Evolutionary conservation across 2,888 invertebrate genomes (phyloP).

Genomic region (Rhodophaea formosa): DNA sequence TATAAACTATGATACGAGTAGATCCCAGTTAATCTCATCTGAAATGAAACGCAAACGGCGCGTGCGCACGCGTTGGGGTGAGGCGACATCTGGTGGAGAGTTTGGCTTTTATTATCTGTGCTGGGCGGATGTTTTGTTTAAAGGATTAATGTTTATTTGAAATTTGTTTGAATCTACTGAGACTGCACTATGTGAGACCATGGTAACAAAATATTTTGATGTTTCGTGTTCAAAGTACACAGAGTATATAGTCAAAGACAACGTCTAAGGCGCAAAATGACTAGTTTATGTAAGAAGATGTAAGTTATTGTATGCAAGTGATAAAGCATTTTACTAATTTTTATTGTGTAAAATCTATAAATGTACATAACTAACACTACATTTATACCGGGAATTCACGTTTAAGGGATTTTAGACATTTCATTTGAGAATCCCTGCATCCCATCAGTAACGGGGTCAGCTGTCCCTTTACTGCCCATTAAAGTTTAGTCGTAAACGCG

Average conservation of each 20-base stretch:
- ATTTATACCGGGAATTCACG: too few relatives aligned
- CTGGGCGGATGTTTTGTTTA: conserved; percentile 4
- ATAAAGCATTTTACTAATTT: too few relatives aligned
- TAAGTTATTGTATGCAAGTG: too few relatives aligned
- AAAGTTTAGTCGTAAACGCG: conserved; percentile 14
- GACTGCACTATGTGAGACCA: background rate
- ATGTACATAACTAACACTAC: too few relatives aligned
- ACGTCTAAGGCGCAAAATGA: too few relatives aligned
- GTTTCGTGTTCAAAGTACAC: too few relatives aligned
- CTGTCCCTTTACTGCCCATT: conserved; percentile 16
- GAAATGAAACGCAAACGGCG: conserved; percentile 5
- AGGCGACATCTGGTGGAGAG: conserved; percentile 11
- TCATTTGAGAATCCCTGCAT: background rate
- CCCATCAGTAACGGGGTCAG: conserved; percentile 10
- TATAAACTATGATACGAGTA: conserved; percentile 1
- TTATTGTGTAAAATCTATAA: too few relatives aligned
- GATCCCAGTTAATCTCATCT: conserved; percentile 1
- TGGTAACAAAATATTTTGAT: too few relatives aligned
- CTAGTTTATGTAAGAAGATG: too few relatives aligned
- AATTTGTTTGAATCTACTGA: background rate
- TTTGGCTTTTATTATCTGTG: conserved; percentile 3
- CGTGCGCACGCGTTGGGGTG: conserved; percentile 11
- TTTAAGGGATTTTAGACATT: too few relatives aligned
- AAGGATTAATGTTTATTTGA: conserved; percentile 6
- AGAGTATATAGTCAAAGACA: too few relatives aligned